phyloP scores from a whole-genome alignment of 2,888 invertebrate genomes.

The Athripsodes cinereus region DNA sequence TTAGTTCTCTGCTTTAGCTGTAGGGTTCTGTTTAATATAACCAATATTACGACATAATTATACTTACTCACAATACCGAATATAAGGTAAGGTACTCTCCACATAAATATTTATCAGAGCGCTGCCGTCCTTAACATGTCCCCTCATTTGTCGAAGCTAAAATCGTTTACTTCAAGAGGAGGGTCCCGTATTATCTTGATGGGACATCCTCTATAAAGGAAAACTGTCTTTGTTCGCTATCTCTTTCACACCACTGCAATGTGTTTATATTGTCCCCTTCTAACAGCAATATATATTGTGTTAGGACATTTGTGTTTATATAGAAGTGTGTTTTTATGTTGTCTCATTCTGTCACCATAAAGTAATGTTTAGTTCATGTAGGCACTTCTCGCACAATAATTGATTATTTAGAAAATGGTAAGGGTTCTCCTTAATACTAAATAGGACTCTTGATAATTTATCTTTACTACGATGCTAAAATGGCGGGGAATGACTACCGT shows the following conservation, averaged over 20 bases:
- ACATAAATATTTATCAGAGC: not conserved
- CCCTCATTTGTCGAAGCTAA: slow-evolving; percentile 19
- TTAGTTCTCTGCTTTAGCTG: not conserved
- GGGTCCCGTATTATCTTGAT: slow-evolving; percentile 18
- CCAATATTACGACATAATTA: not conserved
- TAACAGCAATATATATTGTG: not conserved
- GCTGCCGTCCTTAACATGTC: not conserved
- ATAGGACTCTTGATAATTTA: not conserved
- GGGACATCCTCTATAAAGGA: slow-evolving; percentile 12
- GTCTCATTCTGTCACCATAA: slow-evolving; percentile 6
- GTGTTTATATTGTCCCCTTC: slow-evolving; percentile 1
- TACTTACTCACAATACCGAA: not conserved
- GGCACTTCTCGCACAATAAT: not conserved
- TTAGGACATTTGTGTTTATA: too few species aligned
- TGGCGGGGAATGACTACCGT: not conserved
- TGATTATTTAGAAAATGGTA: slow-evolving; percentile 1
- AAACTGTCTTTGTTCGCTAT: slow-evolving; percentile 3
- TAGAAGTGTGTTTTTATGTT: slow-evolving; percentile 6
- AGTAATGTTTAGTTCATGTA: not conserved
- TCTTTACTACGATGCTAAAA: not conserved
- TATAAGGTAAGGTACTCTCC: too few species aligned
- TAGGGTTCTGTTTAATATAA: not conserved
- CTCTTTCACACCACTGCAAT: slow-evolving; percentile 9
- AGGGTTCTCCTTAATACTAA: not conserved
- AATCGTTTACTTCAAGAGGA: slow-evolving; percentile 17